Conservation (phyloP, 2,113 vertebrate species). For the Cyanoramphus novaezelandiae region DNA sequence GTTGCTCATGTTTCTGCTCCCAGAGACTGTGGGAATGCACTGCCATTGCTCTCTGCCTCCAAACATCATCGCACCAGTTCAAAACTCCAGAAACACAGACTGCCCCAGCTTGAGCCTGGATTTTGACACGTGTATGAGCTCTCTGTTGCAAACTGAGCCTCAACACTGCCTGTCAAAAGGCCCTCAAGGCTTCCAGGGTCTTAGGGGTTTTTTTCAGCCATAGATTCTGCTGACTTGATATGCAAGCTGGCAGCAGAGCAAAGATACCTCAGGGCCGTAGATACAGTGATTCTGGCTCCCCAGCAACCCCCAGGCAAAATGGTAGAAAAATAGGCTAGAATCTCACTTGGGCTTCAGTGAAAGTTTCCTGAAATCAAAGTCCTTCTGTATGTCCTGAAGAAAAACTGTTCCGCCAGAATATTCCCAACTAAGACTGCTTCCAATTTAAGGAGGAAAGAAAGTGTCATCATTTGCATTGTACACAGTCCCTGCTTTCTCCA, state of each 20-base stretch:
- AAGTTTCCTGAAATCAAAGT: background rate
- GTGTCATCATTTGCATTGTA: background rate
- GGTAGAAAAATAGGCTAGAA: background rate
- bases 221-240: background rate
- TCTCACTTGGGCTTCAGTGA: background rate
- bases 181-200: background rate
- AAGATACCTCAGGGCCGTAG: background rate
- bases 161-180: background rate
- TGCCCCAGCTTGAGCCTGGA: background rate
- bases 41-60: background rate
- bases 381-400: background rate
- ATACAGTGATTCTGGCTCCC: background rate
- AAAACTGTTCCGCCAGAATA: background rate
- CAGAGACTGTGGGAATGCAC: rapidly evolving
- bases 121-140: background rate
- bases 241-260: background rate
- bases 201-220: background rate
- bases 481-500: background rate
- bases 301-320: background rate
- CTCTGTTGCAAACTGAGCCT: background rate
- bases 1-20: background rate
- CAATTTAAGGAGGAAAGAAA: background rate
- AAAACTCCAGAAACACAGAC: background rate
- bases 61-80: background rate
- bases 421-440: background rate